A percentile compares a stretch with the other conserved stretches of the same genome.
These are phyloP conservation scores for Neolamprologus devosi DNA, from an alignment of 2,113 vertebrate genomes.

Conservation along the genomic window DNA sequence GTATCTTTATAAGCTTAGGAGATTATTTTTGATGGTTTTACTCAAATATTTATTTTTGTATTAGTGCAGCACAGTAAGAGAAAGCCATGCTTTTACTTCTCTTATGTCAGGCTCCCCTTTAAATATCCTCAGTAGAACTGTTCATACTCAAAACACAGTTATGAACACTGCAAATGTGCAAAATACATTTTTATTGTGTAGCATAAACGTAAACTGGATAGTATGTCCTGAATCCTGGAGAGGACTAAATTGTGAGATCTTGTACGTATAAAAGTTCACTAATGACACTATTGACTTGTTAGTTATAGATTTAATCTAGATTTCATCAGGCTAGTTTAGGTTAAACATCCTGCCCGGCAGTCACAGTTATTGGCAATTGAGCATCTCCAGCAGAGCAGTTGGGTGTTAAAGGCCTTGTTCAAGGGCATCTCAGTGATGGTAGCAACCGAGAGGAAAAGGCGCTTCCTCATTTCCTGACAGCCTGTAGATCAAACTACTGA, in stretches of 20 bases:
- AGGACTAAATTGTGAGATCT: background rate
- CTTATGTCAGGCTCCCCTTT: background rate
- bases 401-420: background rate
- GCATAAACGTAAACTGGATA: background rate
- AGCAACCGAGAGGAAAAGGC: background rate
- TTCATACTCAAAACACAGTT: background rate
- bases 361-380: background rate
- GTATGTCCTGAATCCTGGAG: background rate
- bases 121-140: background rate
- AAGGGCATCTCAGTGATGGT: background rate
- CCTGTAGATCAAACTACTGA: background rate
- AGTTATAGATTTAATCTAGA: background rate
- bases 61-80: background rate
- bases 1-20: conserved; percentile 1
- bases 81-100: background rate
- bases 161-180: background rate
- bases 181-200: background rate
- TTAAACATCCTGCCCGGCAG: background rate
- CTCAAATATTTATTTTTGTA: background rate
- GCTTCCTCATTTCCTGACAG: background rate
- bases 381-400: background rate
- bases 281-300: background rate
- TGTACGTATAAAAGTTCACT: background rate
- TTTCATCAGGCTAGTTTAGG: background rate
- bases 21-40: conserved; percentile 1